phyloP scores from a whole-genome alignment of 1,140 invertebrate species.

The Aculops lycopersici region DNA sequence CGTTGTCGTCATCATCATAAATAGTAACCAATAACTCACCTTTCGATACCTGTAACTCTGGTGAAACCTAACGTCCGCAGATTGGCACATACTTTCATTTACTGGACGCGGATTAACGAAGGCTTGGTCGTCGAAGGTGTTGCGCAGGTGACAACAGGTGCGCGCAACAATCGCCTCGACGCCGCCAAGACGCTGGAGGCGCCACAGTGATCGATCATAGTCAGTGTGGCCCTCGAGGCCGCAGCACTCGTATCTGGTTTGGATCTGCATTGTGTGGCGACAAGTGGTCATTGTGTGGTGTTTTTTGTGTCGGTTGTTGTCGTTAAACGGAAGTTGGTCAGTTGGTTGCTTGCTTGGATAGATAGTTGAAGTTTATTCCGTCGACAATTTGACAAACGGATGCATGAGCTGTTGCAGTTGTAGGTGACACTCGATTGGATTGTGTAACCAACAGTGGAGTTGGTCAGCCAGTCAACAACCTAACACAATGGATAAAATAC shows the following conservation, averaged over 20 bases:
- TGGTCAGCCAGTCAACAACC: no score
- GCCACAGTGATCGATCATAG: conserved; percentile 45
- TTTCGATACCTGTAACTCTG: conserved; percentile 6
- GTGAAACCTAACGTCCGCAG: conserved; percentile 18
- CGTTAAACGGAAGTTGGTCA: no score
- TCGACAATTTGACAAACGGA: no score
- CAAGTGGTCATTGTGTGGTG: not conserved
- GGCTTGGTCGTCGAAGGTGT: conserved; percentile 22
- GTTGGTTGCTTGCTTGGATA: no score
- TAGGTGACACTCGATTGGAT: no score
- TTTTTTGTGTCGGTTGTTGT: not conserved
- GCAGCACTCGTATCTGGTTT: conserved; percentile 40
- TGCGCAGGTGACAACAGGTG: conserved; percentile 38
- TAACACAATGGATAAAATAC: no score
- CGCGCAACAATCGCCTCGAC: conserved; percentile 24
- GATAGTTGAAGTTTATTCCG: no score
- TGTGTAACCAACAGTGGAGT: no score
- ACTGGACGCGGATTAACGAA: conserved; percentile 38
- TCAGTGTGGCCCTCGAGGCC: conserved; percentile 39
- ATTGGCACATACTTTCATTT: conserved; percentile 34
- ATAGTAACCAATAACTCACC: conserved; percentile 3
- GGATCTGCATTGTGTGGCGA: not conserved
- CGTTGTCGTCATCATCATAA: not conserved
- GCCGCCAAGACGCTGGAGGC: conserved; percentile 1
- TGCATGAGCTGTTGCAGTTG: no score